These are phyloP conservation scores for Conops quadrifasciatus DNA, from an alignment of 2,888 invertebrate genomes.

Conservation along the genomic window DNA sequence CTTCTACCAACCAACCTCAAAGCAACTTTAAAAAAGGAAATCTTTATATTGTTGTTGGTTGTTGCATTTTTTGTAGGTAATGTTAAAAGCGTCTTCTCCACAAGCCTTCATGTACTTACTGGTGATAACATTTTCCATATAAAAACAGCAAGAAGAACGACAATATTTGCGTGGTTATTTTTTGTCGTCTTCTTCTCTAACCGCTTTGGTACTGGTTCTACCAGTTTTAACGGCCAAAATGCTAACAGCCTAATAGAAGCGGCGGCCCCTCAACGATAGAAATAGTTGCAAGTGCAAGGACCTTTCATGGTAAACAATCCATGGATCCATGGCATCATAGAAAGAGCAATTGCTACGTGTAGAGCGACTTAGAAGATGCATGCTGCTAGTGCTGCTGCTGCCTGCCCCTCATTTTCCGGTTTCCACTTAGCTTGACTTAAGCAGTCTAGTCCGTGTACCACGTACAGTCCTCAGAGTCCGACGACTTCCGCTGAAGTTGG, in stretches of 20 bases:
- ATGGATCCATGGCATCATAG: neutral
- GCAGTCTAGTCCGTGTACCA: no score
- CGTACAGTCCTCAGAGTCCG: no score
- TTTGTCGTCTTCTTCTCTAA: neutral
- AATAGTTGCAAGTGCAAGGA: slow-evolving; percentile 34
- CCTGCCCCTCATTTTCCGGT: neutral
- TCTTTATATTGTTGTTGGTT: neutral
- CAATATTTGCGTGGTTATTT: slow-evolving; percentile 8
- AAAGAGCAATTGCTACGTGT: no score
- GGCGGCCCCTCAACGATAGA: slow-evolving; percentile 13
- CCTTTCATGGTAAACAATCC: slow-evolving; percentile 29
- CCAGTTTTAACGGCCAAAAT: slow-evolving; percentile 19
- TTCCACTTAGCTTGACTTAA: no score
- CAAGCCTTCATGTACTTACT: no score
- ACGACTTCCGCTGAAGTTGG: slow-evolving; percentile 19
- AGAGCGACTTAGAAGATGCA: no score
- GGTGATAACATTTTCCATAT: neutral
- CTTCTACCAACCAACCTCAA: neutral
- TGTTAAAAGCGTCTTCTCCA: slow-evolving; percentile 9
- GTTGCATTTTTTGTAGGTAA: slow-evolving; percentile 2
- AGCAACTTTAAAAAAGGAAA: neutral
- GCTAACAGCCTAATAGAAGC: neutral
- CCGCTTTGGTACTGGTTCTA: slow-evolving; percentile 12
- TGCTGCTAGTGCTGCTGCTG: neutral
- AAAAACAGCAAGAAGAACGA: slow-evolving; percentile 12